Base-by-base conservation (phyloP, 2,888 invertebrate species). In the Dynastes maya region DNA sequence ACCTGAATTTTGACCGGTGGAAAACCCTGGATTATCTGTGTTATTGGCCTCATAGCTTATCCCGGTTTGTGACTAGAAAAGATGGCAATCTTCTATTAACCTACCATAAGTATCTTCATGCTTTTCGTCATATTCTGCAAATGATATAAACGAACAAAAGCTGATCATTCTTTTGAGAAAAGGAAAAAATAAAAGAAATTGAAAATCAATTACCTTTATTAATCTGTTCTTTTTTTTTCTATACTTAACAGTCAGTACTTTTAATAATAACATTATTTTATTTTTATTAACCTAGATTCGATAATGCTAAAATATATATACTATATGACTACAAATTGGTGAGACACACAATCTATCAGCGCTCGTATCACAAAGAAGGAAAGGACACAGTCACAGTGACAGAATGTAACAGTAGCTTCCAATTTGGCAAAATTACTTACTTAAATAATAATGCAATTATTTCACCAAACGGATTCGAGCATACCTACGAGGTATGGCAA, bases 311-410 rank as follows among this genome's bases (percentile, higher is more conserved):
- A 63, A 63, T 63, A 55, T 63, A 55, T 67, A 67, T 45, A 65
- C 29, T 63, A 45, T 45, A 45, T 45, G 4, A 55, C 55, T 55
- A 27, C 49, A 45, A 45, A 68, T 68, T 6, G 68, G 51, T 68
- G 61, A 74, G 40, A 74, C 72, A 61, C 61, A 74, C 22, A 61
- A 61, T 72, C 37, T 58, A 72, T 61, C 58, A 72, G 72, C n/a
- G 58, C 9, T 71, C 55, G 29, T 71, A 71, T 71, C 71, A 71
- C 71, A 58, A 72, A 58, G 58, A 72, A 72, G 45, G 40, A 71
- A 58, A 58, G 58, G 61, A 72, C 61, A 71, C 27, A n/a, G 40
- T 72, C 58, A 58, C 68, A 61, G 40, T 72, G 58, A 72, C 72
- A 58, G 58, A 58, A 58, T 72, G 45, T 51, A 68, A 29, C 6